These are phyloP conservation scores for Enhydra lutris DNA, from an alignment of 2,113 vertebrate species.

Conservation along the genomic window DNA sequence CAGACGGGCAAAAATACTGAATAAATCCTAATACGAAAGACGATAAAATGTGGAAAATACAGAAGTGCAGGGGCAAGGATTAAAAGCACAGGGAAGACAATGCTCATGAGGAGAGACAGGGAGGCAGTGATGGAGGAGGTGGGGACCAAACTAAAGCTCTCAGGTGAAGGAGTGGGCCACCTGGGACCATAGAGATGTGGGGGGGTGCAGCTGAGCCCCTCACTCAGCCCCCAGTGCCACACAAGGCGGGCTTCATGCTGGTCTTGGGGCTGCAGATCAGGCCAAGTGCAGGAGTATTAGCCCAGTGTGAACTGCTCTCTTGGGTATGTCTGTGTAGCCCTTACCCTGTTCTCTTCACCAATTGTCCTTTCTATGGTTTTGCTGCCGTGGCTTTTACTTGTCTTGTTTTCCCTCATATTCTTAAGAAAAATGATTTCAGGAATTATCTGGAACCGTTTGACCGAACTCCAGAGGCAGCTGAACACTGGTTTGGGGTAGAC, in stretches of 20 bases:
- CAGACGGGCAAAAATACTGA: fast-evolving
- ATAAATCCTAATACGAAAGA: not conserved
- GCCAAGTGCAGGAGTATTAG: not conserved
- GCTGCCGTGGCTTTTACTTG: not conserved
- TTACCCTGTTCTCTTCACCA: not conserved
- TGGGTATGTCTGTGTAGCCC: not conserved
- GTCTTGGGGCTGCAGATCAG: not conserved
- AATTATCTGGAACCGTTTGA: not conserved
- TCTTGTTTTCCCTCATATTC: not conserved
- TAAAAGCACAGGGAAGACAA: not conserved
- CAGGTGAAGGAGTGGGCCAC: not conserved
- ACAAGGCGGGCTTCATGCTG: not conserved
- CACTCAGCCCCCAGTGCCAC: not conserved
- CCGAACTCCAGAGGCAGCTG: not conserved
- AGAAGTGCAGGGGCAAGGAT: no score
- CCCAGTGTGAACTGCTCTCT: fast-evolving
- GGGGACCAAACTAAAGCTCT: not conserved
- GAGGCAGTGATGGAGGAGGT: not conserved
- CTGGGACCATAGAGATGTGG: fast-evolving
- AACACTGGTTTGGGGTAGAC: not conserved
- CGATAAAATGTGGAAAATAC: not conserved
- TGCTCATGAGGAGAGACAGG: not conserved
- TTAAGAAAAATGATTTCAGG: not conserved
- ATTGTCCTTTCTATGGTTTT: not conserved
- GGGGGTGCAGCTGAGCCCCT: not conserved